Conservation (phyloP, 2,888 invertebrate genomes). For the Nemurella pictetii region DNA sequence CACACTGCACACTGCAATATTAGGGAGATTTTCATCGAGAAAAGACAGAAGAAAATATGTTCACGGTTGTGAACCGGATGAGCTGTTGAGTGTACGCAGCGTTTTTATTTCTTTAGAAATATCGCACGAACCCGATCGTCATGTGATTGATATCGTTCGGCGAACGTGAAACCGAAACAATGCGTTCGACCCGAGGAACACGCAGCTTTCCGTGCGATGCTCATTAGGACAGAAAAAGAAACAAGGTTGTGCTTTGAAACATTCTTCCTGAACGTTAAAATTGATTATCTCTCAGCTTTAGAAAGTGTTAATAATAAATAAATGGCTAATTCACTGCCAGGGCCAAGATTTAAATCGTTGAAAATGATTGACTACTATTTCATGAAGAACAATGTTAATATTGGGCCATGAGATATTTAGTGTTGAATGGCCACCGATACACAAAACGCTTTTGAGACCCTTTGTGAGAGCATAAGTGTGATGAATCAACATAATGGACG, state of each 20-base stretch:
- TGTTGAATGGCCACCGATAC: not conserved
- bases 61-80: not conserved
- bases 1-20: not conserved
- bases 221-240: not conserved
- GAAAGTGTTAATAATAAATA: conserved; percentile 18
- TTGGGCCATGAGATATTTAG: not conserved
- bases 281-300: conserved; percentile 22
- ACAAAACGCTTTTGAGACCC: not conserved
- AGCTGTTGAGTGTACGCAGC: too few species aligned
- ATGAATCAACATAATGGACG: not conserved
- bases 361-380: not conserved
- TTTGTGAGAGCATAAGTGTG: not conserved
- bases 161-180: not conserved
- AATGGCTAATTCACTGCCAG: conserved; percentile 18
- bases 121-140: not conserved
- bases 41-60: not conserved
- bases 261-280: conserved; percentile 6
- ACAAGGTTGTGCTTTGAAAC: conserved; percentile 2
- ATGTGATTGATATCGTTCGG: not conserved
- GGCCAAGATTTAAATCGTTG: not conserved
- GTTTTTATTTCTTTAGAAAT: not conserved
- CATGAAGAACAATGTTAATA: not conserved
- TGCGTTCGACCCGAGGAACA: not conserved
- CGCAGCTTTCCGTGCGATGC: not conserved
- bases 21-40: too few species aligned